These are phyloP conservation scores for Tyria jacobaeae DNA, from an alignment of 2,888 invertebrate species.

Conservation along the genomic window DNA sequence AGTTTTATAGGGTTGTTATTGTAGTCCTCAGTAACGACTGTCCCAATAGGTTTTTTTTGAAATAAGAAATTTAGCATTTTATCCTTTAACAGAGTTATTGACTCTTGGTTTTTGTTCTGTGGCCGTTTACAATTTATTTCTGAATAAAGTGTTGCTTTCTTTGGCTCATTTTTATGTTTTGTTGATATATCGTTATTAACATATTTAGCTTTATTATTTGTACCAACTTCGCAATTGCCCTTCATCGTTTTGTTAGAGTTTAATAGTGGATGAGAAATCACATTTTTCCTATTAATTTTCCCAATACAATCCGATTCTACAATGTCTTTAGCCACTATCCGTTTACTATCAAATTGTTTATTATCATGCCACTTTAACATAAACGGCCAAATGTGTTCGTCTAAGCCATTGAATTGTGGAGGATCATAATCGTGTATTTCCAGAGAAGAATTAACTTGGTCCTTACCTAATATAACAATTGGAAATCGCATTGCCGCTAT, in stretches of 20 bases:
- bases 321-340: neutral
- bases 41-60: conserved; percentile 56
- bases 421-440: conserved; percentile 56
- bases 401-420: conserved; percentile 69
- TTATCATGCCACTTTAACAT: conserved; percentile 67
- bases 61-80: conserved; percentile 69
- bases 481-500: conserved; percentile 67
- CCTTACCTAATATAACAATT: conserved; percentile 68
- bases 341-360: neutral
- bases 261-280: neutral
- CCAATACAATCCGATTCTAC: neutral
- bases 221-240: conserved; percentile 7
- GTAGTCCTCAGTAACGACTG: conserved; percentile 25
- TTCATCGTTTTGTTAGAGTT: conserved; percentile 4
- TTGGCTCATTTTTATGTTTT: conserved; percentile 31
- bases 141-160: conserved; percentile 19
- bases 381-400: conserved; percentile 75
- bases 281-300: neutral
- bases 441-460: conserved; percentile 64
- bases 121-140: conserved; percentile 38
- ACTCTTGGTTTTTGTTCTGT: conserved; percentile 49
- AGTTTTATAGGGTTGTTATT: conserved; percentile 8
- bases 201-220: conserved; percentile 6
- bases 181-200: conserved; percentile 9
- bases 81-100: conserved; percentile 64